Conservation (phyloP, 2,797 vertebrate species). For the Pyrocephalus nanus region DNA sequence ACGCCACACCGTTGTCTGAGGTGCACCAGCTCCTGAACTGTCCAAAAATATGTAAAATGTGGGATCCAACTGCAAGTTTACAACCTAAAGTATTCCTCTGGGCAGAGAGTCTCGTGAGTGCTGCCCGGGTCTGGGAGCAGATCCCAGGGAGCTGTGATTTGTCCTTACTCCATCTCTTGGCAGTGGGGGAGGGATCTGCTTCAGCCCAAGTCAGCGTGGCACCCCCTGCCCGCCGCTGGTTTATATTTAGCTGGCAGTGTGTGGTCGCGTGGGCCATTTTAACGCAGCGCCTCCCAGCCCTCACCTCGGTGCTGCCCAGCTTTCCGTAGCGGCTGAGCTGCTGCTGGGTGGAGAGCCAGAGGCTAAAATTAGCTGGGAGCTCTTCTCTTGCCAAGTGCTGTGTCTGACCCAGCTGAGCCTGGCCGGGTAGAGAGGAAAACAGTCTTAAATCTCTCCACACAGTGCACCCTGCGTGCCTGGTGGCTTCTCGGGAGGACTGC, state of each 20-base stretch:
- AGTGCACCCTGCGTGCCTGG: neutral
- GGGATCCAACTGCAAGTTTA: neutral
- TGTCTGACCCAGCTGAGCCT: constrained; percentile 25
- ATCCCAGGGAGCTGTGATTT: neutral
- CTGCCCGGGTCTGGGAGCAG: rapidly evolving
- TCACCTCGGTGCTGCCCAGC: constrained; percentile 54
- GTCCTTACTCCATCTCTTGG: neutral
- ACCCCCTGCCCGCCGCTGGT: neutral
- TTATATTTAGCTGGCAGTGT: neutral
- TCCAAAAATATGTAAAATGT: neutral
- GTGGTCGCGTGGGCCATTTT: neutral
- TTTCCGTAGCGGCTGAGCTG: constrained; percentile 48
- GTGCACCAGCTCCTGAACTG: neutral
- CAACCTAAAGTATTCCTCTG: neutral
- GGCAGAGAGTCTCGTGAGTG: rapidly evolving
- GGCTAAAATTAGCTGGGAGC: constrained; percentile 76
- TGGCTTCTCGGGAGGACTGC: neutral
- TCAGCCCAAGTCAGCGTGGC: neutral
- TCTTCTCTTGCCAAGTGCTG: constrained; percentile 60
- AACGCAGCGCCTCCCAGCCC: constrained; percentile 39
- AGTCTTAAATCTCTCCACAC: neutral
- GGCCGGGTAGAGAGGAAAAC: neutral
- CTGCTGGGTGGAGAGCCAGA: constrained; percentile 67
- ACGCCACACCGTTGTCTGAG: rapidly evolving
- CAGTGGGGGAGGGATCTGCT: neutral